Conservation (phyloP, 2,888 invertebrate genomes). For the Caenorhabditis sinica region DNA sequence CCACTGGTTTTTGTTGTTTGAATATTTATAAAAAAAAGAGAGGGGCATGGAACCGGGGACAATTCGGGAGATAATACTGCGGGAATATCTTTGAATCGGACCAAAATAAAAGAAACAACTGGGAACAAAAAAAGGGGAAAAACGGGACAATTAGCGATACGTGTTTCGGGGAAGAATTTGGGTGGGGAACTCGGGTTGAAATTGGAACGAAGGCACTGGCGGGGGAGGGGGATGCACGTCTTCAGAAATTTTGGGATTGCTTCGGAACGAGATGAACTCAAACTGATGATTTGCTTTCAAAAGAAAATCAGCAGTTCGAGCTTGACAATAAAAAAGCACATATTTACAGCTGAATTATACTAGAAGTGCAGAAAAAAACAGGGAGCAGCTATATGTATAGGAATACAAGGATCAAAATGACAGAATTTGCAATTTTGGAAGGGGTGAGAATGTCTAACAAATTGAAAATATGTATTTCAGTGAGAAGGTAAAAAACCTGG, state of each 20-base stretch:
- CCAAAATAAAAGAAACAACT: not conserved
- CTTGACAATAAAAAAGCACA: constrained; percentile 6
- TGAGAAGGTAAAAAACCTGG: constrained; percentile 8
- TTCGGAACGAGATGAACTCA: not conserved
- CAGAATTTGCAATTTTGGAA: constrained; percentile 14
- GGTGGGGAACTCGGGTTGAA: constrained; percentile 35
- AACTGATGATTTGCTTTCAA: not conserved
- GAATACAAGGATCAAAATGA: constrained; percentile 16
- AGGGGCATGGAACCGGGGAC: constrained; percentile 13
- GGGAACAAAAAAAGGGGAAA: constrained; percentile 5
- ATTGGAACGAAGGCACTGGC: constrained; percentile 55
- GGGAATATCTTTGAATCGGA: not conserved
- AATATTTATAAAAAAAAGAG: constrained; percentile 34
- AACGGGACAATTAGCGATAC: constrained; percentile 16
- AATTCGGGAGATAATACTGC: constrained; percentile 26
- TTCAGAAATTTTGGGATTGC: constrained; percentile 27
- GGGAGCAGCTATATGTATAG: not conserved
- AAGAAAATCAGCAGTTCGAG: not conserved
- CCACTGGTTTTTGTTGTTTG: not conserved
- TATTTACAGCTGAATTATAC: constrained; percentile 35
- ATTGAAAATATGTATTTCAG: not conserved
- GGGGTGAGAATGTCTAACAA: constrained; percentile 7
- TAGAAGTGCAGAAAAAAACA: constrained; percentile 6
- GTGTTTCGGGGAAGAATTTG: constrained; percentile 14
- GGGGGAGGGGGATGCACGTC: constrained; percentile 23